Evolutionary conservation across 2,888 invertebrate genomes (phyloP).

Genomic region (Gymnocheta viridis): DNA sequence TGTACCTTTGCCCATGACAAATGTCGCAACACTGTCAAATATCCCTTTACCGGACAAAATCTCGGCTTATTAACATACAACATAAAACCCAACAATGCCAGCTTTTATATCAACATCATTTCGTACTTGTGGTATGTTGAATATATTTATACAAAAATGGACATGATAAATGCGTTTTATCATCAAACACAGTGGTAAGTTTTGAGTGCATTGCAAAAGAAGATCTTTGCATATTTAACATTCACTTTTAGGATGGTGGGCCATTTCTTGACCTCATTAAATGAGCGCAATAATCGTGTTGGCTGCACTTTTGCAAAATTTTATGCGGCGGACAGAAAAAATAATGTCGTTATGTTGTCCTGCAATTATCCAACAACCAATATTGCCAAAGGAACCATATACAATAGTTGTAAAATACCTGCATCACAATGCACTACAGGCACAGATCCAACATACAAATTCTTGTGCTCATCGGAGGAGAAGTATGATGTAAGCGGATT

Average conservation of each 20-base stretch:
- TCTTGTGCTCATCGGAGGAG: constrained; percentile 38
- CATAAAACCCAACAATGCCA: background rate
- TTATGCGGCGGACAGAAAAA: constrained; percentile 51
- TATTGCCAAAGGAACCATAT: constrained; percentile 72
- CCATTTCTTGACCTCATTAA: constrained; percentile 73
- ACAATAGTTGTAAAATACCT: constrained; percentile 71
- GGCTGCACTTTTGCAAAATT: constrained; percentile 73
- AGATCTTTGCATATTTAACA: background rate
- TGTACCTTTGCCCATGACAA: constrained; percentile 75
- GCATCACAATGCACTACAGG: constrained; percentile 21
- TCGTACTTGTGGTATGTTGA: constrained; percentile 38
- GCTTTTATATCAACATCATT: constrained; percentile 14
- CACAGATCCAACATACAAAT: constrained; percentile 37
- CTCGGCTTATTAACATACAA: constrained; percentile 71
- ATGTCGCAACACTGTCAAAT: constrained; percentile 74
- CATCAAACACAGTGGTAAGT: constrained; percentile 23
- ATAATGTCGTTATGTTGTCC: constrained; percentile 70
- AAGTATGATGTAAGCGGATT: constrained; percentile 8
- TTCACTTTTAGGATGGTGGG: constrained; percentile 72
- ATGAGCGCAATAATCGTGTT: constrained; percentile 74
- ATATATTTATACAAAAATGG: constrained; percentile 13
- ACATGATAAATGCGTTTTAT: constrained; percentile 19
- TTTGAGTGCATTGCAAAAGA: background rate
- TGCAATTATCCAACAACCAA: constrained; percentile 76
- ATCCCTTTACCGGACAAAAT: constrained; percentile 74